Conservation (phyloP, 2,113 vertebrate genomes). For the Myotis yumanensis region DNA sequence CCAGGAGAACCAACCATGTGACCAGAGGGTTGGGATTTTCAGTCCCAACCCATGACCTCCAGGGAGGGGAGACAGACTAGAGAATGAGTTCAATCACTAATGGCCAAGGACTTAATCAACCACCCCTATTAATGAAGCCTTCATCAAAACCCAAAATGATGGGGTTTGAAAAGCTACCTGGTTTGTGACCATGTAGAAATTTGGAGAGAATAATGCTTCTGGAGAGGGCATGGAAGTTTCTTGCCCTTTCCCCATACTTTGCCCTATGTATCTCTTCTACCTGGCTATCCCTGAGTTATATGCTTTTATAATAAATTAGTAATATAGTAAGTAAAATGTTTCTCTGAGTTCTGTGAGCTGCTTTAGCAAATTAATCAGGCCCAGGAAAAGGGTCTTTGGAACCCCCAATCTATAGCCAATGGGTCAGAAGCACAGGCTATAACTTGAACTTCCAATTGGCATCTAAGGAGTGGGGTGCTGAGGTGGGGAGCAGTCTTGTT, state of each 20-base stretch:
- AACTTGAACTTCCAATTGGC: neutral
- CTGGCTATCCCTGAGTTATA: neutral
- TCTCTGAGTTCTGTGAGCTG: neutral
- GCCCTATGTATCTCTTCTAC: neutral
- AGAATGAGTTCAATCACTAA: neutral
- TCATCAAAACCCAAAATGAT: neutral
- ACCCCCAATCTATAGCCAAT: neutral
- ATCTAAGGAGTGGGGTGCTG: neutral
- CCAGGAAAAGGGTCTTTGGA: neutral
- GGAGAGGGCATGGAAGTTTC: too few species aligned
- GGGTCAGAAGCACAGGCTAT: neutral
- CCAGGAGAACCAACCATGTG: neutral
- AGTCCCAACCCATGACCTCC: neutral
- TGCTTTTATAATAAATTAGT: neutral
- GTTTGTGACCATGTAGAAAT: neutral
- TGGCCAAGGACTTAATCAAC: neutral
- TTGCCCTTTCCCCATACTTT: too few species aligned
- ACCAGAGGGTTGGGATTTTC: neutral
- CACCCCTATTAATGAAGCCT: neutral
- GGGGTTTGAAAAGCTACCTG: neutral
- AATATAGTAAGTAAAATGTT: constrained; percentile 2
- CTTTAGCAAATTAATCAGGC: neutral
- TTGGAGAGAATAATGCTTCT: neutral
- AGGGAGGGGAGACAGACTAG: neutral
- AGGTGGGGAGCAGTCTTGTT: neutral